A percentile compares a stretch with the other conserved stretches of the same genome.
Conservation (phyloP, 2,113 vertebrate genomes). For the Tiliqua scincoides region DNA sequence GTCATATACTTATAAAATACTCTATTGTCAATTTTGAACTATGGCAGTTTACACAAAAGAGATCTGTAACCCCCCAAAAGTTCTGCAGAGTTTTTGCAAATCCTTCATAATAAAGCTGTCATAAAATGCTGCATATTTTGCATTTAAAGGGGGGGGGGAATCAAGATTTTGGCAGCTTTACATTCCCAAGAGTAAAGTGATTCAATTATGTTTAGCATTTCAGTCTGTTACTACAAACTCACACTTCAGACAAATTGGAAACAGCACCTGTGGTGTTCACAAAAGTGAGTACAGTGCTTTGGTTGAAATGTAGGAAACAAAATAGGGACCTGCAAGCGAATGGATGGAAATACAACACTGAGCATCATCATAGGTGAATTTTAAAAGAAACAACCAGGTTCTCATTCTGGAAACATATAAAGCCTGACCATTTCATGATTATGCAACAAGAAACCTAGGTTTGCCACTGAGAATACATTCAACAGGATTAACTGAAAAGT, state of each 20-base stretch:
- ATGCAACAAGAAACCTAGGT: too few species aligned
- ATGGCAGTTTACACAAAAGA: background rate
- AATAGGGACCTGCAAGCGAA: background rate
- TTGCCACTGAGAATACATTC: background rate
- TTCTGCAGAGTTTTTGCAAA: background rate
- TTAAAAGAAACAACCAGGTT: too few species aligned
- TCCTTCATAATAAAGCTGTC: background rate
- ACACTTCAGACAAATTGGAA: slow-evolving; percentile 22
- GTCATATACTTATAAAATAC: background rate
- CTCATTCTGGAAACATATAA: too few species aligned
- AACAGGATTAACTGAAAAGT: background rate
- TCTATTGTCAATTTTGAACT: background rate
- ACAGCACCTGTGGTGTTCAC: background rate
- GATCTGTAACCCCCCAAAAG: background rate
- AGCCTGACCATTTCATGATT: too few species aligned
- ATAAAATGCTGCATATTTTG: background rate
- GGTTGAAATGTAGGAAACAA: background rate
- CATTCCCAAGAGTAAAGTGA: background rate
- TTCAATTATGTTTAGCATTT: background rate
- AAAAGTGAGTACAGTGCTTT: background rate
- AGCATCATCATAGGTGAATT: background rate
- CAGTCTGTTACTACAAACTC: background rate
- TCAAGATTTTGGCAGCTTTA: background rate
- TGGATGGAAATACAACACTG: background rate
- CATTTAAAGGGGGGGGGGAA: background rate